These are phyloP conservation scores for Diploscapter pachys DNA, from an alignment of 1,140 invertebrate genomes.

Conservation along the genomic window DNA sequence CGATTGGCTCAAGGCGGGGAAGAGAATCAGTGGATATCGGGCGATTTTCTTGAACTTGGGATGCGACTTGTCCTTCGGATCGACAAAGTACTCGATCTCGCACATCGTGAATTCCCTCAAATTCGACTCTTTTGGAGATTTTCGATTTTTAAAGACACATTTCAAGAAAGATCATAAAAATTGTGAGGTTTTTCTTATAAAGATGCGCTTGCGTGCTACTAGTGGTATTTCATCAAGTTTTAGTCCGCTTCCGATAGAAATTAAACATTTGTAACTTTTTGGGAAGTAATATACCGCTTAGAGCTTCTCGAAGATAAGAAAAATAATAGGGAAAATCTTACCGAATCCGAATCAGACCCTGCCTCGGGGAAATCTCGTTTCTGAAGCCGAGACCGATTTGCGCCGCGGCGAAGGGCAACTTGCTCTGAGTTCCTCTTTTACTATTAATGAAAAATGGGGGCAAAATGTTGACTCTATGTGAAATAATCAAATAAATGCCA, in stretches of 20 bases:
- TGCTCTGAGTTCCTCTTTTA: constrained; percentile 66
- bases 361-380: constrained; percentile 98
- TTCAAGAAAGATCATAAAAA: too few species aligned
- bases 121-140: too few species aligned
- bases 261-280: too few species aligned
- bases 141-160: too few species aligned
- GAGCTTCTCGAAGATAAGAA: too few species aligned
- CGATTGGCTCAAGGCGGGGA: constrained; percentile 95
- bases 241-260: too few species aligned
- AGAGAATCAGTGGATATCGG: constrained; percentile 74
- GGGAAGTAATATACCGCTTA: too few species aligned
- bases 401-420: constrained; percentile 92
- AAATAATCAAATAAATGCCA: background rate
- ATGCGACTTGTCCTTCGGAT: constrained; percentile 81
- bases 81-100: constrained; percentile 99
- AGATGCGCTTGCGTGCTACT: too few species aligned
- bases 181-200: too few species aligned
- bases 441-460: background rate
- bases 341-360: constrained; percentile 85
- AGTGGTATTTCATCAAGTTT: too few species aligned
- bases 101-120: constrained; percentile 92
- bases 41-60: constrained; percentile 79
- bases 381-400: constrained; percentile 96
- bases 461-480: too few species aligned
- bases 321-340: too few species aligned